These are phyloP conservation scores for Platycercus adscitus DNA, from an alignment of 2,113 vertebrate genomes.

Conservation along the genomic window DNA sequence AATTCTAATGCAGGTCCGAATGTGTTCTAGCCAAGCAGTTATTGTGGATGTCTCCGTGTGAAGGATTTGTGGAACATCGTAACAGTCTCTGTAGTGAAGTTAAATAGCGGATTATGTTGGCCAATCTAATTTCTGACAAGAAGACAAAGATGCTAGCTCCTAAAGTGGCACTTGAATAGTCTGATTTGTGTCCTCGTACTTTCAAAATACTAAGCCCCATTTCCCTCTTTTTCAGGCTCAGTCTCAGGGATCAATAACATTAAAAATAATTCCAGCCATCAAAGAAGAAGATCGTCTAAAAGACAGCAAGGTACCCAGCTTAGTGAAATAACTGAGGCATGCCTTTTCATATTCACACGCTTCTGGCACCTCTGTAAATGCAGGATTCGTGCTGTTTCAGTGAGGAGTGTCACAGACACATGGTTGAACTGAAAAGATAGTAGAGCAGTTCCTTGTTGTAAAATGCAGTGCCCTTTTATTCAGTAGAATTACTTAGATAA, in stretches of 20 bases:
- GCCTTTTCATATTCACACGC: fast-evolving
- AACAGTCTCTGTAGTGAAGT: not conserved
- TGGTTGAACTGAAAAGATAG: fast-evolving
- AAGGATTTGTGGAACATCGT: not conserved
- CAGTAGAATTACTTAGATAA: not conserved
- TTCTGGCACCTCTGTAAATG: not conserved
- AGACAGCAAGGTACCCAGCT: constrained; percentile 86
- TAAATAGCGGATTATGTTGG: not conserved
- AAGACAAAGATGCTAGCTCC: not conserved
- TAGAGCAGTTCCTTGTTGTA: not conserved
- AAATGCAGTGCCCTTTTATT: not conserved
- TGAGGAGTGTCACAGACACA: not conserved
- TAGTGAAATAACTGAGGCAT: fast-evolving
- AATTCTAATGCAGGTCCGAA: not conserved
- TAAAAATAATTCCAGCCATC: constrained; percentile 94
- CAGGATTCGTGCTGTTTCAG: not conserved
- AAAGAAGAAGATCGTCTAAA: constrained; percentile 88
- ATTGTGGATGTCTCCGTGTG: not conserved
- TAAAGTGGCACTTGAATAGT: not conserved
- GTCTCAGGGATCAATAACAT: constrained; percentile 92
- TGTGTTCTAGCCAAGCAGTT: not conserved
- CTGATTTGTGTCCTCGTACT: not conserved
- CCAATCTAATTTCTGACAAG: not conserved
- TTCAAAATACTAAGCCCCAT: not conserved
- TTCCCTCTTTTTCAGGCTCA: constrained; percentile 82